Evolutionary conservation across 64 coral and sea anemone genomes (phyloP), one percentile per base, ranked within the genome.

Genomic region (Montipora efflorescens): DNA sequence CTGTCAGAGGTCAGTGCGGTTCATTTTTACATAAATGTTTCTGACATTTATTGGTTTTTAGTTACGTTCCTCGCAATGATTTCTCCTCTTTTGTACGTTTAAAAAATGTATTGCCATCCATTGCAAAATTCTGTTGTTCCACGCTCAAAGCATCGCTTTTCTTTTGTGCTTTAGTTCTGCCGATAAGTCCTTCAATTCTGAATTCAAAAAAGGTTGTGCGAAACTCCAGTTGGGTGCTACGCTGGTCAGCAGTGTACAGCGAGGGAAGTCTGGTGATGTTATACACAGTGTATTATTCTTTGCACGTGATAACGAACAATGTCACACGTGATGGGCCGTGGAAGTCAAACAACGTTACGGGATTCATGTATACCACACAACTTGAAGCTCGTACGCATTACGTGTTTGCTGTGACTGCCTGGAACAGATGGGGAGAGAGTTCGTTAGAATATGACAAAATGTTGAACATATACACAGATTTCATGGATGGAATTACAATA

Each of bases 361-460:
- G 79, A 22, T 9, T 81, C 9, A 12, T 59, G 51, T 81, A 81
- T 21, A 9, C 11, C 52, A 25, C 51, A 59, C 48, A 81, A 28
- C 79, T 81, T 23, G 52, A 49, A 19, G 50, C 49, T 58, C n/a
- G 59, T 49, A 59, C 50, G 5, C 52, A 8, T 81, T 81, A 81
- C 52, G 1, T 81, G 79, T 81, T 81, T 49, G 79, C 79, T 2
- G 79, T 81, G 36, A 81, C 79, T 55, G 79, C 79, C 5, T 81
- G 79, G 79, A 81, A 81, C 9, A 59, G 48, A 58, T 81, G 79
- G 79, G 79, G 79, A 19, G 79, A 58, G 19, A 81, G 79, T 81
- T 52, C 3, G 19, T 57, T 81, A n/a, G 51, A 81, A 5, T 6
- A 4, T 11, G 50, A 57, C 50, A 81, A 81, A 81, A 59, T 58